Evolutionary conservation across 2,113 vertebrate genomes (phyloP), one percentile per base, ranked within the genome.

Genomic region (Prunella fulvescens): DNA sequence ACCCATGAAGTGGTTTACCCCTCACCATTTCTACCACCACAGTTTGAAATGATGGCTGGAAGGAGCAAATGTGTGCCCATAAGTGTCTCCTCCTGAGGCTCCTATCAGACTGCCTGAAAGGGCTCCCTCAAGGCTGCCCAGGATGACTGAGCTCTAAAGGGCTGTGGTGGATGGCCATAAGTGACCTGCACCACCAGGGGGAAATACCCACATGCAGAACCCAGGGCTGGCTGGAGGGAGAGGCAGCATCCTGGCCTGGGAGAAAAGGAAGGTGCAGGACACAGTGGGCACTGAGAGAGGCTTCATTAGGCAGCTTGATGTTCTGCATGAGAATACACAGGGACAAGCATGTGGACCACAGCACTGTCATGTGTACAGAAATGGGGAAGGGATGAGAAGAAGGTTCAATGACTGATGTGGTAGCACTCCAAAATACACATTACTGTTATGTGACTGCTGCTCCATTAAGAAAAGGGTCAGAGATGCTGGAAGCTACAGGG

Each of bases 341-440:
- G 6, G 40, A 4, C 11, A 65, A 60, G 19, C 29, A 29, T 0
- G 5, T 10, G 47, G 13, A 50, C 13, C 5, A 3, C 2, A 45
- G 33, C 48, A 67, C 37, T 61, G 69, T 20, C 56, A 77, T 8
- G 26, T 54, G 47, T 12, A 35, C 28, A 86, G 54, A 69, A 78
- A 61, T 2, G 9, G n/a, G 16, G 7, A 78, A 78, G 29, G 24
- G 14, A 62, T 22, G 14, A 71, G 28, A 45, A 72, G 61, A 91
- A 72, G 5, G 12, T 37, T 81, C 35, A 89, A 9, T 1, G 8
- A n/a, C 25, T 76, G 26, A 64, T 51, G 18, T 2, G 40, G 19
- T 3, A 44, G 20, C 39, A 39, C 20, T 56, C 29, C 29, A 69
- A 91, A 90, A 60, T 7, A 80, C 15, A 72, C 3, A 39, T 18